Percentiles rank a stretch among this genome's conserved stretches.
These are phyloP conservation scores for Ornithorhynchus anatinus DNA, from an alignment of 2,113 vertebrate genomes.

Conservation along the genomic window DNA sequence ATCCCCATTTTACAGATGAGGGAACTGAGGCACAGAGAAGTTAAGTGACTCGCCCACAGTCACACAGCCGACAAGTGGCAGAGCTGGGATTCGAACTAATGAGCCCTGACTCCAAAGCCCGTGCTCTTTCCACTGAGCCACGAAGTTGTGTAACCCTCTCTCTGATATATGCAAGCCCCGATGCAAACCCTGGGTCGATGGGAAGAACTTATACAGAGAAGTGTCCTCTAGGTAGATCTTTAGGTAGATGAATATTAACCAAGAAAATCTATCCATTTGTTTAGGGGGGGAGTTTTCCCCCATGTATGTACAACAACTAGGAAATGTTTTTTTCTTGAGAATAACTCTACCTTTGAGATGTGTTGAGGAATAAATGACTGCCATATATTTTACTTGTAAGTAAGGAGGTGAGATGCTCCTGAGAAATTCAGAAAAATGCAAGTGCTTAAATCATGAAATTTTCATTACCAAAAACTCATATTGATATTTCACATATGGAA, in stretches of 20 bases:
- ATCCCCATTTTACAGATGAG: too few relatives aligned
- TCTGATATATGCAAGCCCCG: constrained; percentile 10
- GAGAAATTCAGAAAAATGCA: constrained; percentile 52
- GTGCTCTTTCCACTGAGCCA: too few relatives aligned
- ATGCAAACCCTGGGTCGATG: neutral
- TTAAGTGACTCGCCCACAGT: too few relatives aligned
- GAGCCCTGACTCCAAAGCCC: too few relatives aligned
- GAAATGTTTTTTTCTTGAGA: neutral
- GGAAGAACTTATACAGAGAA: constrained; percentile 1
- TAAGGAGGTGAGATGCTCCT: constrained; percentile 43
- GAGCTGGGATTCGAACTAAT: too few relatives aligned
- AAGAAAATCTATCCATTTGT: neutral
- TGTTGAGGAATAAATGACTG: neutral
- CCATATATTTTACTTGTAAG: constrained; percentile 41
- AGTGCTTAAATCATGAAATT: constrained; percentile 55
- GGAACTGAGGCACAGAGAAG: too few relatives aligned
- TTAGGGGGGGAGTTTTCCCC: neutral
- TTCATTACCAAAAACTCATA: constrained; percentile 65
- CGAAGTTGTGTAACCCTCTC: neutral
- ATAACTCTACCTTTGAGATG: neutral
- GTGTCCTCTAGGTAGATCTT: neutral
- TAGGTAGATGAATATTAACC: neutral
- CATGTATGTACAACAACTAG: neutral
- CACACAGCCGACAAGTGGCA: too few relatives aligned
- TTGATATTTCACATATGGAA: constrained; percentile 41